phyloP scores from a whole-genome alignment of 2,797 vertebrate species.

The Sitta carolinensis region DNA sequence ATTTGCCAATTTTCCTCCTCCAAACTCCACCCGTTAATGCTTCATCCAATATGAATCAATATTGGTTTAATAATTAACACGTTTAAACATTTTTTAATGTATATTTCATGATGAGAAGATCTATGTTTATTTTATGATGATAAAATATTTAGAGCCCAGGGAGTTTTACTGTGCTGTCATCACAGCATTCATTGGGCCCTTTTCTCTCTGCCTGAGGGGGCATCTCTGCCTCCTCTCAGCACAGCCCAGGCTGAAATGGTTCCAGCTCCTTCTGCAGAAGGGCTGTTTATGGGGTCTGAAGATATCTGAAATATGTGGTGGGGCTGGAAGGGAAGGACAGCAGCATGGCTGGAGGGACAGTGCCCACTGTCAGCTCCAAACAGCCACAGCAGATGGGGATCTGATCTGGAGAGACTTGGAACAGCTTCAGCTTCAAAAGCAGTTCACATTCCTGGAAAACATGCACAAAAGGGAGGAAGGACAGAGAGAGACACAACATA shows the following conservation, averaged over 20 bases:
- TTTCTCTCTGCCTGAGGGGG: conserved; percentile 47
- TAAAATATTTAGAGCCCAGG: conserved; percentile 78
- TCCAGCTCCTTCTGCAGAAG: not conserved
- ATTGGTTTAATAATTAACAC: conserved; percentile 84
- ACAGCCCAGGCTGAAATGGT: conserved; percentile 3
- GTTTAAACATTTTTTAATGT: conserved; percentile 83
- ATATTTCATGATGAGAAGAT: conserved; percentile 78
- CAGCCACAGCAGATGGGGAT: rapidly evolving
- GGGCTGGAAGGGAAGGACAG: not conserved
- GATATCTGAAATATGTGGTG: not conserved
- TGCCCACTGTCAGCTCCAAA: not conserved
- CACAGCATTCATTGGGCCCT: conserved; percentile 7
- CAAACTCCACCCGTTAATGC: conserved; percentile 72
- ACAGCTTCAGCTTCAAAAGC: not conserved
- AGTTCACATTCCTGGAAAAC: not conserved
- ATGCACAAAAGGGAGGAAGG: not conserved
- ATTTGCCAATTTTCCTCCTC: conserved; percentile 74
- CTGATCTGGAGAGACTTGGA: not conserved
- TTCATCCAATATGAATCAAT: conserved; percentile 82
- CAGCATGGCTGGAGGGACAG: not conserved
- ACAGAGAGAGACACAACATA: not conserved
- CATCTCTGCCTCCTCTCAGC: conserved; percentile 4
- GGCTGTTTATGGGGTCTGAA: not conserved
- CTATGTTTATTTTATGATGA: conserved; percentile 83
- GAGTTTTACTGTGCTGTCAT: conserved; percentile 68